phyloP scores from a whole-genome alignment of 2,113 vertebrate genomes.

The Urocitellus parryii region DNA sequence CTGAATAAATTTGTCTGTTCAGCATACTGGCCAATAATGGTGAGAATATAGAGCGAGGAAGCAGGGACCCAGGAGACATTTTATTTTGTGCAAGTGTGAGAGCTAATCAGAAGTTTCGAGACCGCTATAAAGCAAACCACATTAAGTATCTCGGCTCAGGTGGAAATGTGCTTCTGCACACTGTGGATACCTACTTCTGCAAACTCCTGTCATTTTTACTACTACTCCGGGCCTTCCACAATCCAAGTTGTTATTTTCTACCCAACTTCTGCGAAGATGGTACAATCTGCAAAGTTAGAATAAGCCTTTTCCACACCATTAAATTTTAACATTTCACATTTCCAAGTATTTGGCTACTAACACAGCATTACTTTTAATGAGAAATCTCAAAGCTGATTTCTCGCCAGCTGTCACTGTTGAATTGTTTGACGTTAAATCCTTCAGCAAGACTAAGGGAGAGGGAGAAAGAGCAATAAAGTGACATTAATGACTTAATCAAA shows the following conservation, averaged over 20 bases:
- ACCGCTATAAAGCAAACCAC: background rate
- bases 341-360: slow-evolving; percentile 87
- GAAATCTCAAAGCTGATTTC: slow-evolving; percentile 86
- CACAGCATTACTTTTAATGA: slow-evolving; percentile 87
- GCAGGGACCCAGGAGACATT: background rate
- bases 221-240: background rate
- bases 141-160: background rate
- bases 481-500: slow-evolving; percentile 82
- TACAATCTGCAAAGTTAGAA: slow-evolving; percentile 78
- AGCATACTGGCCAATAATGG: slow-evolving; percentile 2
- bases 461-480: slow-evolving; percentile 79
- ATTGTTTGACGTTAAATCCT: slow-evolving; percentile 84
- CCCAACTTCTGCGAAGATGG: slow-evolving; percentile 69
- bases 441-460: slow-evolving; percentile 74
- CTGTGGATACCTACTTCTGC: background rate
- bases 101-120: background rate
- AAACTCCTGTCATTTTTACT: slow-evolving; percentile 38
- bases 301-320: slow-evolving; percentile 83
- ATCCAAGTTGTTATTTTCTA: slow-evolving; percentile 70
- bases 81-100: background rate
- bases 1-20: slow-evolving; percentile 64
- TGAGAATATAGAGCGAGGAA: background rate
- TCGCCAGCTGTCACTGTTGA: slow-evolving; percentile 86
- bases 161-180: slow-evolving; percentile 7
- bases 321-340: slow-evolving; percentile 87